Evolutionary conservation across 1,140 invertebrate genomes (phyloP).

Genomic region (Diachasmimorpha longicaudata): DNA sequence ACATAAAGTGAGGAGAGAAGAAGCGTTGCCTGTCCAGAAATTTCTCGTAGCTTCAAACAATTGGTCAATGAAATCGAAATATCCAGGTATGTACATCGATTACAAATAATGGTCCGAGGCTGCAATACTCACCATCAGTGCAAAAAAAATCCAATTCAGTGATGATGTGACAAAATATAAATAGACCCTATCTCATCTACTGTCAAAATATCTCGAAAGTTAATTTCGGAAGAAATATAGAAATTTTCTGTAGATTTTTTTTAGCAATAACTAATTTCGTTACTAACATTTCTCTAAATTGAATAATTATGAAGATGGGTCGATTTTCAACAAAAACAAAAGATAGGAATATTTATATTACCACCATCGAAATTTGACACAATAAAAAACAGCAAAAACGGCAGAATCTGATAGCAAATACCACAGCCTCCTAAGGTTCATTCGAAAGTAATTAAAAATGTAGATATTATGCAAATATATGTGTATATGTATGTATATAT

Average conservation of each 20-base stretch:
- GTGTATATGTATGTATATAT: conserved; percentile 38
- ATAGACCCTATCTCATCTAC: too few relatives aligned
- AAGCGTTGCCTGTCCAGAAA: neutral
- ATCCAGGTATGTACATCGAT: conserved; percentile 31
- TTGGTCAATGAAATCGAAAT: neutral
- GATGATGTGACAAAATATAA: too few relatives aligned
- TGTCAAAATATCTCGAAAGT: too few relatives aligned
- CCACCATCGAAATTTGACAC: too few relatives aligned
- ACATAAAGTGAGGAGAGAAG: neutral
- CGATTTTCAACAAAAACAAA: too few relatives aligned
- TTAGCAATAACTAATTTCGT: too few relatives aligned
- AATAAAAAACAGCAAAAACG: neutral
- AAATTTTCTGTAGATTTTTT: too few relatives aligned
- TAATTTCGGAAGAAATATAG: too few relatives aligned
- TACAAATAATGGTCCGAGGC: conserved; percentile 37
- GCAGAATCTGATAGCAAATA: neutral
- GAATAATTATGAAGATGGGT: too few relatives aligned
- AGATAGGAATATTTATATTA: too few relatives aligned
- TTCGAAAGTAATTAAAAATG: conserved; percentile 54
- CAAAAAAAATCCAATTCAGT: neutral
- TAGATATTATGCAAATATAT: conserved; percentile 36
- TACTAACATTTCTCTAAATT: too few relatives aligned
- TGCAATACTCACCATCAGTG: neutral
- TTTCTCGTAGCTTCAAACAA: neutral
- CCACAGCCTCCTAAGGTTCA: conserved; percentile 30